Conservation (phyloP, 2,888 invertebrate species). For the Steinernema hermaphroditum region DNA sequence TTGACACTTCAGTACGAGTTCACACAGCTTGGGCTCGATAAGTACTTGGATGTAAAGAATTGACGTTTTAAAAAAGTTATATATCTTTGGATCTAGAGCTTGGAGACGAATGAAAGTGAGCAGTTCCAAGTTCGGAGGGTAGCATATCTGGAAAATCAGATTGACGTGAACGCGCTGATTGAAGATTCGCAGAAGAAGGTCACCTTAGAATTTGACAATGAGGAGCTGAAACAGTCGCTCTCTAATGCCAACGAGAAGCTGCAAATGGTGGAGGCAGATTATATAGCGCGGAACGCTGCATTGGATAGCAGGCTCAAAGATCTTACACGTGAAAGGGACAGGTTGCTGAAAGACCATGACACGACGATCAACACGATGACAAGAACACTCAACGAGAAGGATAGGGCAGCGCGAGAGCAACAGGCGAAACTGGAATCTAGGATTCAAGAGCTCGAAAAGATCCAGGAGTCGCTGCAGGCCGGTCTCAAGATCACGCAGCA, state of each 20-base stretch:
- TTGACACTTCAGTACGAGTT: constrained; percentile 98
- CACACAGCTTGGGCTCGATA: constrained; percentile 89
- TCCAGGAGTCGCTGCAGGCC: constrained; percentile 64
- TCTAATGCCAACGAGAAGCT: constrained; percentile 84
- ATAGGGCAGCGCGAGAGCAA: constrained; percentile 81
- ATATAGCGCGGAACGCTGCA: constrained; percentile 79
- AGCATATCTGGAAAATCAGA: constrained; percentile 95
- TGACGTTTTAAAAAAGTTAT: no score
- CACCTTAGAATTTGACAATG: constrained; percentile 83
- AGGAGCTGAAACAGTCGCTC: constrained; percentile 68
- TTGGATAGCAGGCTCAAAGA: constrained; percentile 83
- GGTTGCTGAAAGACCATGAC: constrained; percentile 75
- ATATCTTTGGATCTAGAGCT: no score
- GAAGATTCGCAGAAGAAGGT: constrained; percentile 96
- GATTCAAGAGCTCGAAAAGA: constrained; percentile 80
- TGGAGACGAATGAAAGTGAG: constrained; percentile 75
- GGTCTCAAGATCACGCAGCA: constrained; percentile 13
- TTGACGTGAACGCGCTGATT: constrained; percentile 94
- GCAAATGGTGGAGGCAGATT: constrained; percentile 84
- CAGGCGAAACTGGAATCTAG: constrained; percentile 87
- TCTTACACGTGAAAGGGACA: constrained; percentile 80
- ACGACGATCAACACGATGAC: constrained; percentile 80
- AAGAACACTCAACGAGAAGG: constrained; percentile 72
- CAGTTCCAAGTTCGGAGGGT: constrained; percentile 95
- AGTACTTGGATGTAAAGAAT: constrained; percentile 82